phyloP scores from a whole-genome alignment of 2,113 vertebrate species.

The Scalopus aquaticus region DNA sequence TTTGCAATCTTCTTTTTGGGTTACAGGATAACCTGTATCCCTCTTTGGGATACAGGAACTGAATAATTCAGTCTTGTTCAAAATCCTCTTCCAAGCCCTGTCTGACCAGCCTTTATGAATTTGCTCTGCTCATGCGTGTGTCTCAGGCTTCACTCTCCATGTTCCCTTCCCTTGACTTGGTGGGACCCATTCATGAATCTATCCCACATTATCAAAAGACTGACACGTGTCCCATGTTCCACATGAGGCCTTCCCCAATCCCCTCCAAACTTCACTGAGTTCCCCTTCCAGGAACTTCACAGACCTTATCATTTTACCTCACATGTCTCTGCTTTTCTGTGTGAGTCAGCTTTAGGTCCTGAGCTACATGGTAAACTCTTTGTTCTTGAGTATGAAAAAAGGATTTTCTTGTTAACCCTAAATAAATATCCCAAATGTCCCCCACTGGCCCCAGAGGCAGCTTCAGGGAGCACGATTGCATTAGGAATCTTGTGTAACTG shows the following conservation, averaged over 20 bases:
- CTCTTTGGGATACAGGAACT: too few species aligned
- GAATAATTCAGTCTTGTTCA: background rate
- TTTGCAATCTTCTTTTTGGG: background rate
- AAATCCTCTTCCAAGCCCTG: too few species aligned
- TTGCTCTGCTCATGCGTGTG: background rate
- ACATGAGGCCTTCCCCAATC: background rate
- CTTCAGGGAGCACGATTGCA: background rate
- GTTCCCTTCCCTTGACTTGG: background rate
- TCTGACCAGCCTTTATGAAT: background rate
- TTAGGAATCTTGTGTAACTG: background rate
- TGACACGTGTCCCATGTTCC: background rate
- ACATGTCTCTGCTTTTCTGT: background rate
- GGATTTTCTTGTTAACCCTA: background rate
- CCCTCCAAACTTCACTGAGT: background rate
- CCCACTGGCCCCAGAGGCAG: background rate
- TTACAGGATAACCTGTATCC: too few species aligned
- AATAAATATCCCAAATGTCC: background rate
- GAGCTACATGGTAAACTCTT: background rate
- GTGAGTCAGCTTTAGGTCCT: background rate
- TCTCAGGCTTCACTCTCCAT: background rate
- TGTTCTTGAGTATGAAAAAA: background rate
- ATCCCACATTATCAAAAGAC: background rate
- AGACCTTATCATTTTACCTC: background rate
- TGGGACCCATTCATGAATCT: background rate
- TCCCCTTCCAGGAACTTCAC: background rate